Evolutionary conservation across 2,797 vertebrate species (phyloP), one percentile per base, ranked within the genome.

Genomic region (Knipowitschia caucasica): DNA sequence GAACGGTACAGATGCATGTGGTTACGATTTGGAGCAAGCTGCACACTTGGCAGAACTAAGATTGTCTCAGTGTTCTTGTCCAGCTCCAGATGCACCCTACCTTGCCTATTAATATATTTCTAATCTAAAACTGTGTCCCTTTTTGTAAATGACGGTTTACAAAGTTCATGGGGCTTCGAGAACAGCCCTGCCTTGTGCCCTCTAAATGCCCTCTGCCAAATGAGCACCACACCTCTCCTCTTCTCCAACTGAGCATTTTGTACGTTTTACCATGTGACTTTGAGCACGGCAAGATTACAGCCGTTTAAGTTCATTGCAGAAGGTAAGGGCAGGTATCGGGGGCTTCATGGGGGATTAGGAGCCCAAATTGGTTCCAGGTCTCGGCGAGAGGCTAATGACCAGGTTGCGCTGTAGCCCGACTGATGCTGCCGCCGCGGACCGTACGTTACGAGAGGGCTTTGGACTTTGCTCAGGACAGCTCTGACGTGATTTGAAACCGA

Each of bases 341-440:
- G 92, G 90, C 92, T 90, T 89, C 87, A 87, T 78, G 92, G 89
- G 92, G 92, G 92, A 94, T 95, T 96, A 92, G 91, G 85, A 83
- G 81, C 71, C 87, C 83, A 97, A 98, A 98, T 95, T 95, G 93
- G 93, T 95, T 94, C 94, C 95, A 98, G 95, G 90, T 91, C 91
- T 92, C 27, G 74, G 78, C 27, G 82, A 83, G 80, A 24, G 87
- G 85, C 89, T 96, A 94, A 95, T 91, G 90, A 90, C 92, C 90
- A 84, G 26, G 85, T 89, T 87, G 85, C 88, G 7, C 64, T 69
- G n/a, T n/a, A 66, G 68, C 71, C 43, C 47, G 59, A 49, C 79
- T 81, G 75, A 82, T 71, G 80, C 75, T 76, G 75, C 80, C 42
- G 53, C 76, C 36, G 53, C 75, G 73, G 84, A 75, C 77, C 5